Conservation (phyloP, 2,113 vertebrate species). For the Larimichthys crocea region DNA sequence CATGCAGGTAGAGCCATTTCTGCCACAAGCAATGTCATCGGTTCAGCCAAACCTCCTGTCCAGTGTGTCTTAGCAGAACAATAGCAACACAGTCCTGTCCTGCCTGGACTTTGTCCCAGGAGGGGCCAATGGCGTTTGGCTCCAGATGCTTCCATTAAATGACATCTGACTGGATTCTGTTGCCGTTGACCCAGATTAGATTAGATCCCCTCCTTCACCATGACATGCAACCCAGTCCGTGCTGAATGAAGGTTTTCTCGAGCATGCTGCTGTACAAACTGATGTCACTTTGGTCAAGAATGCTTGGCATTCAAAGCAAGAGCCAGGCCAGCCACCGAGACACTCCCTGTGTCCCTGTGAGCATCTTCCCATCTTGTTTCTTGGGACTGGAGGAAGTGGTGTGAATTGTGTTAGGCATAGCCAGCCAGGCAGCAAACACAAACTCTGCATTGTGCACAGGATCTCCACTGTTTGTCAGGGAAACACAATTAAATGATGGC, state of each 20-base stretch:
- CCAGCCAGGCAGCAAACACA: background rate
- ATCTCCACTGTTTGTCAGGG: slow-evolving; percentile 16
- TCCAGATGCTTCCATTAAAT: background rate
- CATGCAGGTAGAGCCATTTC: no score
- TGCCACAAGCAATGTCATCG: background rate
- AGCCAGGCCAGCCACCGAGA: background rate
- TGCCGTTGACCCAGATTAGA: background rate
- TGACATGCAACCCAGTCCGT: slow-evolving; percentile 38
- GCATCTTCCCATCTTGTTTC: background rate
- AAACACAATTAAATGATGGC: slow-evolving; percentile 13
- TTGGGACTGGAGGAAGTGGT: slow-evolving; percentile 4
- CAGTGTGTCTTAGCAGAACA: background rate
- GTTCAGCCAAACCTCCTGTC: background rate
- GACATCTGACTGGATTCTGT: accelerated
- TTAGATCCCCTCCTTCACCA: slow-evolving; percentile 13
- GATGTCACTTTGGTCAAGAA: slow-evolving; percentile 28
- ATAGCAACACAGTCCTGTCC: slow-evolving; percentile 15
- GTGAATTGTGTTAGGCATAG: slow-evolving; percentile 1
- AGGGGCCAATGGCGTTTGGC: slow-evolving; percentile 16
- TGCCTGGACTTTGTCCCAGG: background rate
- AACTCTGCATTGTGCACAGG: slow-evolving; percentile 4
- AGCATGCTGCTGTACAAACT: background rate
- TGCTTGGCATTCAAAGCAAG: slow-evolving; percentile 11
- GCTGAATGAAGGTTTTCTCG: background rate
- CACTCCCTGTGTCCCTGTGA: background rate